Percentiles rank a stretch among this genome's conserved stretches.
phyloP scores from a whole-genome alignment of 2,113 vertebrate genomes.

The Pyrgilauda ruficollis region DNA sequence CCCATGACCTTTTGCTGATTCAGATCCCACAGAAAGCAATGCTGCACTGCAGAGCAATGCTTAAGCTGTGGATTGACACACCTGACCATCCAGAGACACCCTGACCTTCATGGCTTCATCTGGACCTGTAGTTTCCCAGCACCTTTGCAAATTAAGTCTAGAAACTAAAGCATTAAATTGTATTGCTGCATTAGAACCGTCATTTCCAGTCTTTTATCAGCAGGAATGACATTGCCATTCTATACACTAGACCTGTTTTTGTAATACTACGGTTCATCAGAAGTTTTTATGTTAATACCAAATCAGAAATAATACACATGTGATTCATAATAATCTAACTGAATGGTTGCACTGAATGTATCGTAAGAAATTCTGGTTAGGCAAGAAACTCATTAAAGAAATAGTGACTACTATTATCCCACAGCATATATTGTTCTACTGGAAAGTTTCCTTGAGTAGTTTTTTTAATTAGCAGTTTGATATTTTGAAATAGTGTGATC shows the following conservation, averaged over 20 bases:
- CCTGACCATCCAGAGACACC: neutral
- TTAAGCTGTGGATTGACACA: neutral
- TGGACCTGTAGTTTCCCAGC: neutral
- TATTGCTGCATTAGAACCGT: slow-evolving; percentile 29
- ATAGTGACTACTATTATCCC: slow-evolving; percentile 62
- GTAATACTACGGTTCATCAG: slow-evolving; percentile 42
- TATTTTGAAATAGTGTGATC: slow-evolving; percentile 54
- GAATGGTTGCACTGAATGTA: slow-evolving; percentile 46
- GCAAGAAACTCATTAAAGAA: slow-evolving; percentile 64
- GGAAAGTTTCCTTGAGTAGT: slow-evolving; percentile 55
- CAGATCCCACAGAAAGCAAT: neutral
- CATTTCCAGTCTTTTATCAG: slow-evolving; percentile 25
- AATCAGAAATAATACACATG: slow-evolving; percentile 65
- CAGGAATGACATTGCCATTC: slow-evolving; percentile 18
- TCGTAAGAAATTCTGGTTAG: slow-evolving; percentile 37
- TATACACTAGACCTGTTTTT: slow-evolving; percentile 35
- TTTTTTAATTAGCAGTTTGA: slow-evolving; percentile 65
- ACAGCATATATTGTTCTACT: slow-evolving; percentile 59
- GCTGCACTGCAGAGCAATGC: neutral
- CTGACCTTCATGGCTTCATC: neutral
- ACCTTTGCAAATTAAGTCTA: neutral
- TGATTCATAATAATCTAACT: slow-evolving; percentile 63
- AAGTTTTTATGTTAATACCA: slow-evolving; percentile 51
- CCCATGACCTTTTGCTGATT: neutral
- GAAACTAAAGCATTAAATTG: neutral